A percentile compares a stretch with the other conserved stretches of the same genome.
phyloP scores from a whole-genome alignment of 2,888 invertebrate species.

The Microctonus hyperodae region DNA sequence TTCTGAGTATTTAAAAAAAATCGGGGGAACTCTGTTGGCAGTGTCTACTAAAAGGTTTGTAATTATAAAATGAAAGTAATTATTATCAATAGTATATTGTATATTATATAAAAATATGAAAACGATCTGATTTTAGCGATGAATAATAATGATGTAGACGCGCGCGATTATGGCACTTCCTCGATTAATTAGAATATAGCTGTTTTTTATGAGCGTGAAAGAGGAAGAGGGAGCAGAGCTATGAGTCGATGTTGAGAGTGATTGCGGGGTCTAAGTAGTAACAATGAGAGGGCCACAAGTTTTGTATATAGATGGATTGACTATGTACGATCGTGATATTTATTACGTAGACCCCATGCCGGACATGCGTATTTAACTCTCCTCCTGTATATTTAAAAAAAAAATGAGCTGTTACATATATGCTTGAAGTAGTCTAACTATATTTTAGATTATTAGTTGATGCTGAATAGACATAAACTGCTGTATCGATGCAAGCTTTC shows the following conservation, averaged over 20 bases:
- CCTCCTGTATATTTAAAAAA: slow-evolving; percentile 29
- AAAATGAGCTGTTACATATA: not conserved
- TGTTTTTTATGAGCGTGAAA: slow-evolving; percentile 64
- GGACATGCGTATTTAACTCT: slow-evolving; percentile 63
- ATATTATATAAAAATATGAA: not conserved
- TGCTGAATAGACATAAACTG: not conserved
- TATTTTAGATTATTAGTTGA: not conserved
- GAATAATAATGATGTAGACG: slow-evolving; percentile 5
- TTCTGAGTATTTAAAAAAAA: not conserved
- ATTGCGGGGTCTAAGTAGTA: slow-evolving; percentile 26
- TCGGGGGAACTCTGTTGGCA: not conserved
- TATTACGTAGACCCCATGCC: slow-evolving; percentile 61
- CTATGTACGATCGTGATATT: slow-evolving; percentile 55
- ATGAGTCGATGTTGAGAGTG: slow-evolving; percentile 38
- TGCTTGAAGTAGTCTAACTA: not conserved
- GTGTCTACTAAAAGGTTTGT: not conserved
- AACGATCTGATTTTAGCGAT: not conserved
- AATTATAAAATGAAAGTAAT: no score
- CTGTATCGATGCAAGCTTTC: slow-evolving; percentile 1
- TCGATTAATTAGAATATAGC: slow-evolving; percentile 62
- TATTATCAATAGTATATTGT: no score
- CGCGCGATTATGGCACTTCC: slow-evolving; percentile 45
- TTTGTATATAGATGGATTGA: slow-evolving; percentile 38
- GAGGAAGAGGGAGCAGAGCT: slow-evolving; percentile 61
- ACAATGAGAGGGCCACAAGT: slow-evolving; percentile 21